Evolutionary conservation across 1,140 invertebrate species (phyloP).

Genomic region (Drosophila punjabiensis): DNA sequence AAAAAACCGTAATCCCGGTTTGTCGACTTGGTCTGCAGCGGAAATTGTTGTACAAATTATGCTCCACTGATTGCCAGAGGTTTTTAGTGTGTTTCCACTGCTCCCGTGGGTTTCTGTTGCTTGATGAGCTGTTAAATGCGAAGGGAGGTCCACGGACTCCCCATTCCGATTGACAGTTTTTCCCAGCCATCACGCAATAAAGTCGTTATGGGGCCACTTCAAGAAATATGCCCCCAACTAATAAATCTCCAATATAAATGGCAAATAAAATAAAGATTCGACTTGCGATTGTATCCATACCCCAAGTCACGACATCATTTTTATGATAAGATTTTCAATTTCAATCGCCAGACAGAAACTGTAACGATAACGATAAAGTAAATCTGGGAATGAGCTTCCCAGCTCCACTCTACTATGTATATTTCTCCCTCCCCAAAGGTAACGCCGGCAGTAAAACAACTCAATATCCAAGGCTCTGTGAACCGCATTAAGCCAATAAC

Average conservation of each 20-base stretch:
- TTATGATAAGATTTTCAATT: constrained; percentile 75
- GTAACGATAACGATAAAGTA: constrained; percentile 38
- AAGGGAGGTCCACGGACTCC: not conserved
- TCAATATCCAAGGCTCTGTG: constrained; percentile 17
- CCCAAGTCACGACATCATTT: constrained; percentile 60
- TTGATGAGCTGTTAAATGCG: constrained; percentile 74
- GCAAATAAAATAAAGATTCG: constrained; percentile 53
- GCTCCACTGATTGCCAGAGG: constrained; percentile 57
- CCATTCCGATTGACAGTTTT: constrained; percentile 60
- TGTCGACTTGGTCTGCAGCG: constrained; percentile 49
- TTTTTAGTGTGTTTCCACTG: constrained; percentile 39
- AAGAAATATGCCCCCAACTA: constrained; percentile 58
- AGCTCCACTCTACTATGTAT: not conserved
- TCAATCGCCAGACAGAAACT: constrained; percentile 53
- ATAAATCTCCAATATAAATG: constrained; percentile 67
- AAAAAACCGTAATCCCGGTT: constrained; percentile 23
- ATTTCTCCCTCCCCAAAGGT: constrained; percentile 10
- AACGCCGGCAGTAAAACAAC: constrained; percentile 51
- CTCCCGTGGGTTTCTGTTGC: constrained; percentile 22
- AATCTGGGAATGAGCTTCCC: not conserved
- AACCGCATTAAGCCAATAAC: constrained; percentile 53
- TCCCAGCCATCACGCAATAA: constrained; percentile 50
- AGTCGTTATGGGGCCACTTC: constrained; percentile 61
- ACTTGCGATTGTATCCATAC: constrained; percentile 50
- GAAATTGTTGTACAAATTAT: constrained; percentile 81